Evolutionary conservation across 2,888 invertebrate genomes (phyloP).

Genomic region (Caenorhabditis doughertyi): DNA sequence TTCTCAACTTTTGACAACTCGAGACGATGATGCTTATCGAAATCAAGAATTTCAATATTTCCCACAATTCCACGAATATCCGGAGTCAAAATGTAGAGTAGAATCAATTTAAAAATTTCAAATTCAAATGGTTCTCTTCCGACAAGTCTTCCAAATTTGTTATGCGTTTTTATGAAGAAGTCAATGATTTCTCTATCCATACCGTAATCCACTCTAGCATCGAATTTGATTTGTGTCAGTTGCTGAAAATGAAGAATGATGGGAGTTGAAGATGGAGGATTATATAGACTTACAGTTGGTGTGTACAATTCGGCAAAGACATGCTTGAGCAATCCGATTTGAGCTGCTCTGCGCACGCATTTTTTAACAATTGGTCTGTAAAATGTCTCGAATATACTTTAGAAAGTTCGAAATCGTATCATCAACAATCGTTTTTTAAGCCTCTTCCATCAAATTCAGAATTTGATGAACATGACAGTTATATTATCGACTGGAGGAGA

Average conservation of each 20-base stretch:
- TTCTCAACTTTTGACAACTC: slow-evolving; percentile 29
- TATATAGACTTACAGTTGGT: slow-evolving; percentile 8
- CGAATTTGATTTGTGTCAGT: background rate
- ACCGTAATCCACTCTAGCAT: slow-evolving; percentile 5
- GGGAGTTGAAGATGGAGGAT: background rate
- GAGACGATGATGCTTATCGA: background rate
- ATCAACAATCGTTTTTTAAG: too few relatives aligned
- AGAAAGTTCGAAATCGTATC: too few relatives aligned
- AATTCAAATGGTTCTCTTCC: background rate
- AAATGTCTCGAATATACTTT: too few relatives aligned
- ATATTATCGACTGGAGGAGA: too few relatives aligned
- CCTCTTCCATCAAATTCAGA: too few relatives aligned
- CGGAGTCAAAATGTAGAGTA: background rate
- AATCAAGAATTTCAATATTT: slow-evolving; percentile 13
- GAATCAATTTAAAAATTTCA: slow-evolving; percentile 16
- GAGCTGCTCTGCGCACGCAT: background rate
- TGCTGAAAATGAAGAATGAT: slow-evolving; percentile 4
- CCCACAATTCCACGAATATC: slow-evolving; percentile 21
- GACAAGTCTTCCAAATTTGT: background rate
- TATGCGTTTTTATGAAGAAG: background rate
- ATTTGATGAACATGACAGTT: too few relatives aligned
- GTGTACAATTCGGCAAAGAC: slow-evolving; percentile 21
- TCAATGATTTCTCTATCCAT: slow-evolving; percentile 15
- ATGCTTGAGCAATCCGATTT: background rate
- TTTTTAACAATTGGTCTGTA: background rate